These are phyloP conservation scores for Drosophila subquinaria DNA, from an alignment of 2,888 invertebrate species.

Conservation along the genomic window DNA sequence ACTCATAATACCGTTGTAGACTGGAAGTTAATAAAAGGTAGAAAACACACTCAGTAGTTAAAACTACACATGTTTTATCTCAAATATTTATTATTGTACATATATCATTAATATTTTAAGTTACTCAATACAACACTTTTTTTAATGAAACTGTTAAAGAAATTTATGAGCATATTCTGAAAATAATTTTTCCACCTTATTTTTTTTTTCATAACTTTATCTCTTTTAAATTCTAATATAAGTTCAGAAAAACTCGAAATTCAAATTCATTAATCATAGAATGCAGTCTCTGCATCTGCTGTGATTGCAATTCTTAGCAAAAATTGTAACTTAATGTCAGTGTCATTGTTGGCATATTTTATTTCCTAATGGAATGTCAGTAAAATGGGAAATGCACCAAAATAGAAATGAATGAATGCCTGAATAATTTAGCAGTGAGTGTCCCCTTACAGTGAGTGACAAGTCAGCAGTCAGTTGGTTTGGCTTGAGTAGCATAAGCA, in stretches of 20 bases:
- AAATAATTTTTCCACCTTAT: background rate
- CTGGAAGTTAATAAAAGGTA: too few relatives aligned
- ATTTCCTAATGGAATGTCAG: conserved; percentile 25
- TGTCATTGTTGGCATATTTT: conserved; percentile 55
- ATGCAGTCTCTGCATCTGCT: background rate
- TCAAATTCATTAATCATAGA: background rate
- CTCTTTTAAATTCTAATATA: too few relatives aligned
- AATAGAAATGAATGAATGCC: conserved; percentile 35
- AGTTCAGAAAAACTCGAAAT: background rate
- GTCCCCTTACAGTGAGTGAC: conserved; percentile 21
- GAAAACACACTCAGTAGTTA: too few relatives aligned
- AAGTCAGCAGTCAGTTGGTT: conserved; percentile 34
- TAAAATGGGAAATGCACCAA: conserved; percentile 13
- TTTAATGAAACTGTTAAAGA: too few relatives aligned
- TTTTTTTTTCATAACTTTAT: too few relatives aligned
- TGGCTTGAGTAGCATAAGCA: conserved; percentile 44
- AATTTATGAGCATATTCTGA: background rate
- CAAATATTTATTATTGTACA: too few relatives aligned
- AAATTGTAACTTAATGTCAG: conserved; percentile 50
- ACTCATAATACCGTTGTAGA: background rate
- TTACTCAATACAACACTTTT: too few relatives aligned
- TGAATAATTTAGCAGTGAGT: conserved; percentile 67
- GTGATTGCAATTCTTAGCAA: background rate
- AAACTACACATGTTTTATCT: too few relatives aligned
- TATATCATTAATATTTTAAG: too few relatives aligned